These are phyloP conservation scores for Climacteris rufus DNA, from an alignment of 2,113 vertebrate genomes.

Conservation along the genomic window DNA sequence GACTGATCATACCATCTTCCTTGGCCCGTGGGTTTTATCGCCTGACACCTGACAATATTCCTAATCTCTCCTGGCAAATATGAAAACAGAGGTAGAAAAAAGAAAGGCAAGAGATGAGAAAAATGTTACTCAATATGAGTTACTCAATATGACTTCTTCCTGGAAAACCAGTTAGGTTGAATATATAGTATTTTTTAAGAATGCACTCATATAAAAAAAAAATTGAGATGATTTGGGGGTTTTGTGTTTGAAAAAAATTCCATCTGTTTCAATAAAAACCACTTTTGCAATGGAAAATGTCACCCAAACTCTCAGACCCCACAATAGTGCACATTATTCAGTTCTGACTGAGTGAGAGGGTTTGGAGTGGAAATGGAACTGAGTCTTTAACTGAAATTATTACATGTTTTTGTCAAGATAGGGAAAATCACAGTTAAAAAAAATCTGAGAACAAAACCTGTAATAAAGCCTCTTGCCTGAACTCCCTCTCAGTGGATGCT, in stretches of 20 bases:
- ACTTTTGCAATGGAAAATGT: neutral
- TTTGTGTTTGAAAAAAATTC: neutral
- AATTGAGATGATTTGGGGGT: neutral
- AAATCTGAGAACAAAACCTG: neutral
- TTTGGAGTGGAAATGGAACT: neutral
- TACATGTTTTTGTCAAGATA: neutral
- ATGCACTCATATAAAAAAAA: neutral
- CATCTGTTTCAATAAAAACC: neutral
- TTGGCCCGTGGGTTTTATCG: neutral
- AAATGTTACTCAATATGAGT: neutral
- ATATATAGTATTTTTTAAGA: neutral
- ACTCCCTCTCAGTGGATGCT: neutral
- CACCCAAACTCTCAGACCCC: neutral
- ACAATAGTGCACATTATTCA: neutral
- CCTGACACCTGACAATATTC: neutral
- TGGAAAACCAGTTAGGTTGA: neutral
- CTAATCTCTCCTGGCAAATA: neutral
- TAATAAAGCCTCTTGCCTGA: neutral
- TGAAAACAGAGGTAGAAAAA: neutral
- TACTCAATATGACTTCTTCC: neutral
- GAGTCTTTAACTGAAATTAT: neutral
- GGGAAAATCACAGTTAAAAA: neutral
- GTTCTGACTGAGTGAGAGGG: neutral
- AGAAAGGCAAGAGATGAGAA: neutral
- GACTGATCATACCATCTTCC: neutral